Evolutionary conservation across 92 coral and sea anemone species (phyloP).

Genomic region (Virgularia gustaviana): DNA sequence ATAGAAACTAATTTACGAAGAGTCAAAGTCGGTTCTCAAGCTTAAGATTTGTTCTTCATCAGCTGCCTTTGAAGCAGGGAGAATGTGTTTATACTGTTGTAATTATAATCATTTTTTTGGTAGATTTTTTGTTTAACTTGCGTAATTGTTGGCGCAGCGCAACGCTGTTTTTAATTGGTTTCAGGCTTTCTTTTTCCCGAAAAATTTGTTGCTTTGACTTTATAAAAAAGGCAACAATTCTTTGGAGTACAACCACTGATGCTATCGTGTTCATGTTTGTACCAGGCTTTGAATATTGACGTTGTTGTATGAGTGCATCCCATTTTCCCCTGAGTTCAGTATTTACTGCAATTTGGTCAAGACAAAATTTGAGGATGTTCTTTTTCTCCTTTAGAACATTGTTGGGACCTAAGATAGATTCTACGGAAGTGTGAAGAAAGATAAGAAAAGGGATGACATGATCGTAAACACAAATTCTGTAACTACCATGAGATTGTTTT

Average conservation of each 20-base stretch:
- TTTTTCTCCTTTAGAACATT: not conserved
- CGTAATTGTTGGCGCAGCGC: slow-evolving; percentile 7
- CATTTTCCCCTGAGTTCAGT: not conserved
- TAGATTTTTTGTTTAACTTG: not conserved
- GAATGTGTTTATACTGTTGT: not conserved
- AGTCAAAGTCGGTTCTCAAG: too few species aligned
- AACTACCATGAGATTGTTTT: not conserved
- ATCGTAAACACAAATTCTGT: slow-evolving; percentile 12
- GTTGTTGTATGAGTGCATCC: too few species aligned
- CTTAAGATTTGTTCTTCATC: too few species aligned
- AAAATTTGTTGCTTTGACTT: slow-evolving; percentile 27
- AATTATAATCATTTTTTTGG: not conserved
- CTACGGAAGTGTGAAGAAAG: slow-evolving; percentile 6
- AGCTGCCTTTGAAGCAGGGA: too few species aligned
- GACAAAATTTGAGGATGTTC: not conserved
- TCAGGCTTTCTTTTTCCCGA: slow-evolving; percentile 24
- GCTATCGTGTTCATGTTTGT: slow-evolving; percentile 1
- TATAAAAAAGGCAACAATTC: slow-evolving; percentile 6
- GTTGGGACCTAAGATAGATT: not conserved
- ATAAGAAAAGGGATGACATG: slow-evolving; percentile 16
- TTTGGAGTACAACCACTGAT: slow-evolving; percentile 19
- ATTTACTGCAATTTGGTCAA: not conserved
- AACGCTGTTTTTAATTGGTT: slow-evolving; percentile 18
- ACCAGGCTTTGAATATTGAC: too few species aligned
- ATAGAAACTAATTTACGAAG: too few species aligned